A percentile compares a stretch with the other conserved stretches of the same genome.
phyloP scores from a whole-genome alignment of 2,797 vertebrate species.

The Pampus argenteus region DNA sequence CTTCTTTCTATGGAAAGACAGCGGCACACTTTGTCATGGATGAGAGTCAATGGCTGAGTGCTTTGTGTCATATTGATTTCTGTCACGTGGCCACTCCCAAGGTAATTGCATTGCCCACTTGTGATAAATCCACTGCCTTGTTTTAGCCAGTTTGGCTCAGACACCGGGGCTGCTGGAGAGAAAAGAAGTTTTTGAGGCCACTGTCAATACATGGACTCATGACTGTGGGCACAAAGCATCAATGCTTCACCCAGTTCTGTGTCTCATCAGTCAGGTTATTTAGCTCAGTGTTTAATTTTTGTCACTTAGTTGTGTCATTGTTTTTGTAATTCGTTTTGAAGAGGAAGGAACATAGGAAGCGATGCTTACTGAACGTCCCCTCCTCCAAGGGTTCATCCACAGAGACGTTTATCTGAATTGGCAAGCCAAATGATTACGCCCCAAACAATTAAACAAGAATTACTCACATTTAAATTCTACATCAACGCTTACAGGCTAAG shows the following conservation, averaged over 20 bases:
- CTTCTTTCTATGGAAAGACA: slow-evolving; percentile 70
- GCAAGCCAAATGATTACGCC: slow-evolving; percentile 5
- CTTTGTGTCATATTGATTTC: slow-evolving; percentile 86
- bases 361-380: not conserved
- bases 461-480: slow-evolving; percentile 2
- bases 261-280: slow-evolving; percentile 14
- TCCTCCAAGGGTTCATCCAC: not conserved
- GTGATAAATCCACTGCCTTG: slow-evolving; percentile 83
- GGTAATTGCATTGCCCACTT: slow-evolving; percentile 82
- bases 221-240: slow-evolving; percentile 37
- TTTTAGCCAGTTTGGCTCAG: slow-evolving; percentile 59
- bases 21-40: slow-evolving; percentile 78
- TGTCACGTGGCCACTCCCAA: slow-evolving; percentile 74
- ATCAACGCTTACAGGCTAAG: not conserved
- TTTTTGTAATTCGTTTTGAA: slow-evolving; percentile 14
- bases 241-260: not conserved
- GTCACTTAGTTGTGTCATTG: slow-evolving; percentile 14
- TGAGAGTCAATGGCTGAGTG: slow-evolving; percentile 76
- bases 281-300: slow-evolving; percentile 6
- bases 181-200: slow-evolving; percentile 60
- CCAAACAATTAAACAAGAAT: slow-evolving; percentile 39
- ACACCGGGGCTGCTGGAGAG: slow-evolving; percentile 45
- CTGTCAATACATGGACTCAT: slow-evolving; percentile 35
- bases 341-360: not conserved
- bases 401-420: slow-evolving; percentile 8